Conservation (phyloP, 2,888 invertebrate species). For the Thysanoteuthis rhombus region DNA sequence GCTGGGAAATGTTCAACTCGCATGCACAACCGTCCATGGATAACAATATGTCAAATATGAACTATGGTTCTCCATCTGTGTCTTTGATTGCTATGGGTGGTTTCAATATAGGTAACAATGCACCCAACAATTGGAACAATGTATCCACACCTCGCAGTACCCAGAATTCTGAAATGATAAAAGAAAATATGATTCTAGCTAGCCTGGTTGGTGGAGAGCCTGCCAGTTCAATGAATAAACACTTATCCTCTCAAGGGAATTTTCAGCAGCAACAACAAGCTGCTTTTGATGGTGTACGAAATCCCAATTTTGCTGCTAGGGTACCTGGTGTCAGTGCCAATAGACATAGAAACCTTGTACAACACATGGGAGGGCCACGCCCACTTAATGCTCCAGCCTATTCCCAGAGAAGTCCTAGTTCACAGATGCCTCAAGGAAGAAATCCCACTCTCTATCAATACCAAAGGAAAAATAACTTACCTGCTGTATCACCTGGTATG, state of each 20-base stretch:
- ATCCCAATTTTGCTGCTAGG: slow-evolving; percentile 19
- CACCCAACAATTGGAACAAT: slow-evolving; percentile 1
- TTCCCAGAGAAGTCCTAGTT: not conserved
- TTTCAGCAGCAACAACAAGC: slow-evolving; percentile 26
- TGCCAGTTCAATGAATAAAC: slow-evolving; percentile 31
- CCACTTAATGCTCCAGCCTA: slow-evolving; percentile 18
- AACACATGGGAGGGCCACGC: slow-evolving; percentile 17
- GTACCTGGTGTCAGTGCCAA: not conserved
- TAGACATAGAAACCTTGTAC: slow-evolving; percentile 15
- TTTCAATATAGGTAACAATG: slow-evolving; percentile 18
- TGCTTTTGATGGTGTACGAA: slow-evolving; percentile 21
- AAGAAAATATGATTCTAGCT: slow-evolving; percentile 20
- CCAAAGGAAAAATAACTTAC: slow-evolving; percentile 30
- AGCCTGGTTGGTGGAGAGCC: slow-evolving; percentile 24
- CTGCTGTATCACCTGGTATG: slow-evolving; percentile 27
- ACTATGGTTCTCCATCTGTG: slow-evolving; percentile 15
- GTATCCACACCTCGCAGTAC: slow-evolving; percentile 21
- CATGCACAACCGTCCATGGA: slow-evolving; percentile 21
- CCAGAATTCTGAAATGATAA: slow-evolving; percentile 23
- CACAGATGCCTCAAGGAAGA: not conserved
- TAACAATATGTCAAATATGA: slow-evolving; percentile 15
- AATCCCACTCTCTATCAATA: slow-evolving; percentile 22
- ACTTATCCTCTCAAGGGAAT: slow-evolving; percentile 24
- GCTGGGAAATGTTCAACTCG: slow-evolving; percentile 27
- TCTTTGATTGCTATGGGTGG: slow-evolving; percentile 22